Conservation (phyloP, 30 jellyfish, hydroid and myxozoan species). For the Clytia hemisphaerica region DNA sequence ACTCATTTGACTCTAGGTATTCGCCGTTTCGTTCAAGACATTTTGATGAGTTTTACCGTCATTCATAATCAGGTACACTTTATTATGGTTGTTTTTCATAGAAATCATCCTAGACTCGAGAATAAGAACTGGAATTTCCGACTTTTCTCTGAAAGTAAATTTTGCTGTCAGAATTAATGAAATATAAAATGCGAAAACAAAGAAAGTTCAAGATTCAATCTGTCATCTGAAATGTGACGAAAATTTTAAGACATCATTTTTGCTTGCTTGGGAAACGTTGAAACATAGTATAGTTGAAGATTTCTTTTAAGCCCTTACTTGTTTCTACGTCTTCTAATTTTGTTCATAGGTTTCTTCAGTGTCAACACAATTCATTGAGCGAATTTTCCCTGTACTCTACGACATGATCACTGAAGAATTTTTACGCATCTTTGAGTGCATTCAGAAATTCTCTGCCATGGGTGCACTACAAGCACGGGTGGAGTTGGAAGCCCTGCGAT, state of each 20-base stretch:
- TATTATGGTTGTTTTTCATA: not conserved
- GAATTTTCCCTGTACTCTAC: constrained; percentile 48
- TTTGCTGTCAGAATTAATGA: too few species aligned
- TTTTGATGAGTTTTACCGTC: constrained; percentile 50
- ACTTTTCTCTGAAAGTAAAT: too few species aligned
- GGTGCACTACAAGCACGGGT: constrained; percentile 77
- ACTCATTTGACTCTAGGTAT: constrained; percentile 46
- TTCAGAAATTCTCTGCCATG: constrained; percentile 39
- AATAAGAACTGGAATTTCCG: too few species aligned
- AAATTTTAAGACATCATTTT: not conserved
- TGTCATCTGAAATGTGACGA: not conserved
- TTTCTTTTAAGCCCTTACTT: too few species aligned
- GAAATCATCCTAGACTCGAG: too few species aligned
- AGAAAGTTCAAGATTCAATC: not conserved
- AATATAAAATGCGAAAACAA: not conserved
- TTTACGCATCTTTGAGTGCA: constrained; percentile 60
- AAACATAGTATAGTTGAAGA: too few species aligned
- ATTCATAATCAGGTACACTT: constrained; percentile 78
- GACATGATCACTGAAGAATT: constrained; percentile 67
- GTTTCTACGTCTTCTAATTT: too few species aligned
- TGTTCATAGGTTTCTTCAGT: constrained; percentile 63
- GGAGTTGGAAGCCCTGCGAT: constrained; percentile 57
- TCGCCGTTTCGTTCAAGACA: constrained; percentile 76
- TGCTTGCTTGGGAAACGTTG: too few species aligned
- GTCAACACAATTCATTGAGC: constrained; percentile 39